A percentile compares a stretch with the other conserved stretches of the same genome.
phyloP scores from a whole-genome alignment of 2,797 vertebrate species.

The Neosilurus hyrtlii region DNA sequence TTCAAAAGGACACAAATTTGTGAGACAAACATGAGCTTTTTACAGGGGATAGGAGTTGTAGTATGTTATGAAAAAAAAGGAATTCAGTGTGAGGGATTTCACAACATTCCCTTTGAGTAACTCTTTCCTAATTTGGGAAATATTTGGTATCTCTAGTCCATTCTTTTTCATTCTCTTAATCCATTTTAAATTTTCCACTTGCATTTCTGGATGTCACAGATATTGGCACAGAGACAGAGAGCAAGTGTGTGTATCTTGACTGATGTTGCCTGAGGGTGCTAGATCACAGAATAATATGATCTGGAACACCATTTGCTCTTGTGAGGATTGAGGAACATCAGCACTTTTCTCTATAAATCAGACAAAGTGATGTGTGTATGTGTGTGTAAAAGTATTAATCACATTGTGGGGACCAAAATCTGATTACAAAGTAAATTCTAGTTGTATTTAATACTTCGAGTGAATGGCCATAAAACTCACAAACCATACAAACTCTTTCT shows the following conservation, averaged over 20 bases:
- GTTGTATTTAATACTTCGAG: not conserved
- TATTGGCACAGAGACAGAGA: not conserved
- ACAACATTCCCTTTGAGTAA: not conserved
- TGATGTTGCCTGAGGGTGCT: constrained; percentile 12
- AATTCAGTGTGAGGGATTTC: not conserved
- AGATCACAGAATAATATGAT: constrained; percentile 30
- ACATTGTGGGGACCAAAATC: too few relatives aligned
- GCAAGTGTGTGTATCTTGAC: not conserved
- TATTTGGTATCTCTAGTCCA: not conserved
- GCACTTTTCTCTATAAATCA: constrained; percentile 32
- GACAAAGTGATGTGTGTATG: not conserved
- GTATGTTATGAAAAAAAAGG: not conserved
- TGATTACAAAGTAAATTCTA: too few relatives aligned
- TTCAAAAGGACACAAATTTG: not conserved
- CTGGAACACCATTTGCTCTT: constrained; percentile 20
- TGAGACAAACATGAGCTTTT: not conserved
- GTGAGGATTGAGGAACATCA: constrained; percentile 18
- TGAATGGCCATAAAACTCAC: constrained; percentile 1
- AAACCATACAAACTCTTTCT: not conserved
- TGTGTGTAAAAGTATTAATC: too few relatives aligned
- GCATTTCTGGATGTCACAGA: not conserved
- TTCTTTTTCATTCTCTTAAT: not conserved
- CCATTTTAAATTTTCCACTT: not conserved
- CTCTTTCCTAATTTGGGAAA: not conserved
- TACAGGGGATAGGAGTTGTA: not conserved